Conservation (phyloP, 2,888 invertebrate species). For the Drosophila algonquin region DNA sequence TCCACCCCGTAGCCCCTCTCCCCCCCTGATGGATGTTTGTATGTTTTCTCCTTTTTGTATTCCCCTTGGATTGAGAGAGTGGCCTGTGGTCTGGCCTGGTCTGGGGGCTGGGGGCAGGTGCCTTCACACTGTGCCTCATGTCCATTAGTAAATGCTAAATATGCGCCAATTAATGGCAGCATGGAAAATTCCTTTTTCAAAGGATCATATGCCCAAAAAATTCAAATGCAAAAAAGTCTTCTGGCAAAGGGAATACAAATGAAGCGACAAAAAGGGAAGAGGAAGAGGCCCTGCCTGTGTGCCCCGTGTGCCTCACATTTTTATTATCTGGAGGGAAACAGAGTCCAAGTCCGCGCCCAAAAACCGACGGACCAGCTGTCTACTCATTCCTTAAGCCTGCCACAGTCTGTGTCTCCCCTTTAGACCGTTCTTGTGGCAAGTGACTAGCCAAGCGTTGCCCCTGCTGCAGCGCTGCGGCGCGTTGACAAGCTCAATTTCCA, state of each 20-base stretch:
- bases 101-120: conserved; percentile 54
- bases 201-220: conserved; percentile 33
- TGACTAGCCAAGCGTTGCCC: conserved; percentile 70
- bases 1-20: conserved; percentile 3
- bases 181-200: conserved; percentile 69
- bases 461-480: conserved; percentile 18
- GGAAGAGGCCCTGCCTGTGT: conserved; percentile 1
- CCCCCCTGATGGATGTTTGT: neutral
- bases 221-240: conserved; percentile 6
- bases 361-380: conserved; percentile 64
- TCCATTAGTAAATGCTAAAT: conserved; percentile 77
- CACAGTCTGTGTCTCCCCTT: conserved; percentile 5
- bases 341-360: conserved; percentile 57
- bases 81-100: conserved; percentile 5
- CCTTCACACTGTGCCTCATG: conserved; percentile 66
- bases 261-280: conserved; percentile 18
- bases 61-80: conserved; percentile 51
- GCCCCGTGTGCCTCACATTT: conserved; percentile 68
- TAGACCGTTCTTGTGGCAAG: conserved; percentile 33
- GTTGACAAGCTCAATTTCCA: conserved; percentile 80
- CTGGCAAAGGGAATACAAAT: too few species aligned
- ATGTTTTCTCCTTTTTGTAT: conserved; percentile 14
- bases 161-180: conserved; percentile 69
- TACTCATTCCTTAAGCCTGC: conserved; percentile 20
- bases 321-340: conserved; percentile 73